Conservation (phyloP, 1,140 invertebrate genomes). For the Pristionchus pacificus region DNA sequence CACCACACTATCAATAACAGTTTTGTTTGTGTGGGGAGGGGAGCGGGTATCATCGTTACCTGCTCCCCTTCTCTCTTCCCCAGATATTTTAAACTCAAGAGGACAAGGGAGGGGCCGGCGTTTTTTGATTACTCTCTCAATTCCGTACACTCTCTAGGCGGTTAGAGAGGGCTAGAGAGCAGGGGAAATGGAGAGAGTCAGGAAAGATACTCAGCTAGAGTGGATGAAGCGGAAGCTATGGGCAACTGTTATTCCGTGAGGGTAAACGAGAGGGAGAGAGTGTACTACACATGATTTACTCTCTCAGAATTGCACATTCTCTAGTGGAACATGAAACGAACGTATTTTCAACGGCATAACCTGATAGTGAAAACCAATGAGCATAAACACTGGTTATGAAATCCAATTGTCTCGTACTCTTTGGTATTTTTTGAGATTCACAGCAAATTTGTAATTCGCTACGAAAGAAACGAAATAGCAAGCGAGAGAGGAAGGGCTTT, state of each 20-base stretch:
- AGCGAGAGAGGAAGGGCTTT: too few relatives aligned
- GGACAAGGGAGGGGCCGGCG: background rate
- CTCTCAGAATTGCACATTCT: background rate
- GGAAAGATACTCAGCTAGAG: too few relatives aligned
- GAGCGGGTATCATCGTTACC: background rate
- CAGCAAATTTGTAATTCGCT: too few relatives aligned
- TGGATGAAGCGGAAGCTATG: background rate
- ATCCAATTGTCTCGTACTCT: too few relatives aligned
- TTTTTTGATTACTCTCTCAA: background rate
- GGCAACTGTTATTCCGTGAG: background rate
- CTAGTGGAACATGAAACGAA: background rate
- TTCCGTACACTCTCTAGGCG: background rate
- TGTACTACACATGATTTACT: background rate
- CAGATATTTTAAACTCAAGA: background rate
- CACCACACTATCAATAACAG: background rate
- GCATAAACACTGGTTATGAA: too few relatives aligned
- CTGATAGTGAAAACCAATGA: too few relatives aligned
- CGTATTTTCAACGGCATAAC: background rate
- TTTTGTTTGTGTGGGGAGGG: background rate
- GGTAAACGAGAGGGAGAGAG: background rate
- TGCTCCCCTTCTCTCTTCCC: background rate
- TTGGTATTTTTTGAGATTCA: too few relatives aligned
- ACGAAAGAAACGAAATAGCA: too few relatives aligned
- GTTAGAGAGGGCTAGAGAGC: background rate
- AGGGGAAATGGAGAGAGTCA: background rate